Base-by-base conservation (phyloP, 2,888 invertebrate genomes). In the Lycocerus yunnanus region DNA sequence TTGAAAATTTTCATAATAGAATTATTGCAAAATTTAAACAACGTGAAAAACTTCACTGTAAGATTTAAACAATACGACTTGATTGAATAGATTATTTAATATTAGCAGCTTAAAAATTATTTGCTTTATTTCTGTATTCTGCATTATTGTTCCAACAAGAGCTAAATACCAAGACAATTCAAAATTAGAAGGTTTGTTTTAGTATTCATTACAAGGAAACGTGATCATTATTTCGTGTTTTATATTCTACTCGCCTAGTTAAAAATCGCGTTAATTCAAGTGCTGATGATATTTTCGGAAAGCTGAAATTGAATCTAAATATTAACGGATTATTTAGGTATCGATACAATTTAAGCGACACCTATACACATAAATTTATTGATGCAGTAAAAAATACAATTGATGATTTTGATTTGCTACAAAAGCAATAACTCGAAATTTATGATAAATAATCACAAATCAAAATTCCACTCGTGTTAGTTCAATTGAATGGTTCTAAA, bases 401-500 rank as follows among this genome's bases (percentile, higher is more conserved):
- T 78, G 69, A 27, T 74, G 75, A 79, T 79, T 79, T 75, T 66
- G 20, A 71, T 58, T 21, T 66, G 77, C 77, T 78, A 81, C 77
- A 78, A 80, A 76, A 72, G 80, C 79, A 80, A 80, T 80, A 81
- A 80, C 78, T 78, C 75, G 77, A 81, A 80, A 85, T 84, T 83
- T 84, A 82, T 81, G 81, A 81, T 83, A 84, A 84, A 85, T 84
- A 84, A 85, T 81, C 80, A 78, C 82, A 81, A 85, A 85, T 86
- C 85, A 85, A 85, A 86, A 87, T 87, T 87, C 87, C 82, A 80
- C 81, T 82, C 85, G 84, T 83, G 85, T 82, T 79, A 78, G 82
- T 81, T 80, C 83, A 84, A 84, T 82, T 86, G 85, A 86, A 86
- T 85, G 85, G 81, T 83, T 81, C 83, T 83, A 86, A 87, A 86